Evolutionary conservation across 2,888 invertebrate genomes (phyloP).

Genomic region (Odontocolon sp.): DNA sequence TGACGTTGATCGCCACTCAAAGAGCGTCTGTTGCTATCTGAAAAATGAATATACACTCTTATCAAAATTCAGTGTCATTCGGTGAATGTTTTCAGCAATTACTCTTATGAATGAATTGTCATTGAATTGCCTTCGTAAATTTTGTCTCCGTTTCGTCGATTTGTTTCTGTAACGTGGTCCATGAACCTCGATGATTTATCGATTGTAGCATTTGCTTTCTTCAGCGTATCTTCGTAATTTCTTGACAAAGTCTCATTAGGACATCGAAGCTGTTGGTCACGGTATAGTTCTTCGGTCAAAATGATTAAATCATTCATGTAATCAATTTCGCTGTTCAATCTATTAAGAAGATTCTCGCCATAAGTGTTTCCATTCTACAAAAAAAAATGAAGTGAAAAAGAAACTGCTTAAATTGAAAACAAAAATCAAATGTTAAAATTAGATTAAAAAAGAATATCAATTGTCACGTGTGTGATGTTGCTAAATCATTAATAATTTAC

Average conservation of each 20-base stretch:
- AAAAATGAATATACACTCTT: background rate
- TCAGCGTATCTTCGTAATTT: background rate
- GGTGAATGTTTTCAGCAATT: too few species aligned
- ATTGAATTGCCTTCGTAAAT: background rate
- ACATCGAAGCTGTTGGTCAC: background rate
- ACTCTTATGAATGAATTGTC: background rate
- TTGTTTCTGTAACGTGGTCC: background rate
- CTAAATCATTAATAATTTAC: constrained; percentile 31
- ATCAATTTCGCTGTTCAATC: background rate
- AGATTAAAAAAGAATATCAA: too few species aligned
- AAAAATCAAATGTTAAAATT: too few species aligned
- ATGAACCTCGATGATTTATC: background rate
- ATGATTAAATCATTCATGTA: constrained; percentile 8
- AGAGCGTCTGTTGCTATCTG: background rate
- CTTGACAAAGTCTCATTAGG: background rate
- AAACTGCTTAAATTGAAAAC: background rate
- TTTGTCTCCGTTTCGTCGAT: background rate
- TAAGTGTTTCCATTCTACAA: constrained; percentile 9
- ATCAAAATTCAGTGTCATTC: background rate
- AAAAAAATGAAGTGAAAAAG: background rate
- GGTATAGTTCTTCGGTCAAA: background rate
- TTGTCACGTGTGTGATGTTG: too few species aligned
- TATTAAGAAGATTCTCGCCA: background rate
- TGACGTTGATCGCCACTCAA: too few species aligned
- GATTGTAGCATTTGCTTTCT: background rate